phyloP scores from a whole-genome alignment of 2,888 invertebrate genomes.

The Ligdia adustata region DNA sequence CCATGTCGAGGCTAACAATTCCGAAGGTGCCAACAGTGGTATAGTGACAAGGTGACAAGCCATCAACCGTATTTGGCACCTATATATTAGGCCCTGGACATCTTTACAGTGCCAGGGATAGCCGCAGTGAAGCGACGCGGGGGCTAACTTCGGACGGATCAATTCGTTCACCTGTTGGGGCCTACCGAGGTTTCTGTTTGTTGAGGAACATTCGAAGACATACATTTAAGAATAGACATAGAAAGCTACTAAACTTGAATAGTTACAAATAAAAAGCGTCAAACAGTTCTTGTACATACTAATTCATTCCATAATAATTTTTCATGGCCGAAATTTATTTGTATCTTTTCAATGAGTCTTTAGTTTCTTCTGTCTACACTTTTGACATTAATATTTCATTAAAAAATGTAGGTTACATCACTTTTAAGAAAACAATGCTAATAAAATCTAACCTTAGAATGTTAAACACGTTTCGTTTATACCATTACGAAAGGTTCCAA shows the following conservation, averaged over 20 bases:
- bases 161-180: constrained; percentile 66
- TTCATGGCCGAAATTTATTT: too few species aligned
- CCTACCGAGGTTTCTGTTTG: constrained; percentile 44
- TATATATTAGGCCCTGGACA: constrained; percentile 22
- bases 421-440: not conserved
- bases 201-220: constrained; percentile 31
- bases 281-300: too few species aligned
- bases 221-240: too few species aligned
- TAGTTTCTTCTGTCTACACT: too few species aligned
- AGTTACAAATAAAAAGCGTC: too few species aligned
- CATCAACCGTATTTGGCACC: constrained; percentile 28
- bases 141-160: constrained; percentile 77
- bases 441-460: constrained; percentile 3
- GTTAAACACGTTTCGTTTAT: constrained; percentile 8
- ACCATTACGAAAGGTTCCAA: not conserved
- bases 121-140: constrained; percentile 61
- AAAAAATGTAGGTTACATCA: constrained; percentile 7
- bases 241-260: too few species aligned
- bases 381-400: constrained; percentile 12
- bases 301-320: too few species aligned
- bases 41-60: constrained; percentile 5
- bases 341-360: too few species aligned
- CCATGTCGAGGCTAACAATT: constrained; percentile 35
- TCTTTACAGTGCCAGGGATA: constrained; percentile 43
- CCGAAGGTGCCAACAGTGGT: constrained; percentile 29